Evolutionary conservation across 1,140 invertebrate genomes (phyloP), one percentile per base, ranked within the genome.

Genomic region (Sminthurinus signatus): DNA sequence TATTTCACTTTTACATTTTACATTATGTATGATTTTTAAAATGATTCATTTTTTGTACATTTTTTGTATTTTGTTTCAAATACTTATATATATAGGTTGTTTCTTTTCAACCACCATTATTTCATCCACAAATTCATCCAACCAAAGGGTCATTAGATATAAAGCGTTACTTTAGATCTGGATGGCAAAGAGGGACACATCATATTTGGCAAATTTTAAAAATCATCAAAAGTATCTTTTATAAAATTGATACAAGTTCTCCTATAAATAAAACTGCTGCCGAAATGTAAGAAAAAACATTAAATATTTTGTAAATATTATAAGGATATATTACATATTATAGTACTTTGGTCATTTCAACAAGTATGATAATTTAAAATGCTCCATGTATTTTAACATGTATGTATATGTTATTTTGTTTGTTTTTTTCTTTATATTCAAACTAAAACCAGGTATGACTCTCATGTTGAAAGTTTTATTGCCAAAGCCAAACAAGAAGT

Each of bases 191-290:
- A 74, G 84, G 84, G 72, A 82, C 87, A 48, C 83, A 94, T 77
- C 85, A 91, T 78, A 79, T 96, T 43, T 95, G 89, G 88, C 91
- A 96, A 77, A 81, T 96, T 65, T 75, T 96, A 23, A 86, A 91
- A 78, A 93, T 88, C 78, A 81, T 92, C 57, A 83, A 87, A 61
- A 85, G 84, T 75, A 83, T 88, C 73, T 90, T 96, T 76, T 81
- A 85, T 72, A 89, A 91, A 79, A 78, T 88, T 27, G 84, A 87
- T 72, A 80, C 82, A 15, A 83, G 81, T 73, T 75, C 83, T 62
- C 82, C 87, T 36, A 79, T 84, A 28, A 93, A 95, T 77, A 75
- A 78, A 66, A 87, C 91, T 76, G 90, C 89, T 48, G 84, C 84
- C 61, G 78, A 83, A 68, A 76, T 91, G 86, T 90, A 85, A 84